A percentile compares a stretch with the other conserved stretches of the same genome.
phyloP scores from a whole-genome alignment of 2,113 vertebrate species.

The Ardeotis arabs region DNA sequence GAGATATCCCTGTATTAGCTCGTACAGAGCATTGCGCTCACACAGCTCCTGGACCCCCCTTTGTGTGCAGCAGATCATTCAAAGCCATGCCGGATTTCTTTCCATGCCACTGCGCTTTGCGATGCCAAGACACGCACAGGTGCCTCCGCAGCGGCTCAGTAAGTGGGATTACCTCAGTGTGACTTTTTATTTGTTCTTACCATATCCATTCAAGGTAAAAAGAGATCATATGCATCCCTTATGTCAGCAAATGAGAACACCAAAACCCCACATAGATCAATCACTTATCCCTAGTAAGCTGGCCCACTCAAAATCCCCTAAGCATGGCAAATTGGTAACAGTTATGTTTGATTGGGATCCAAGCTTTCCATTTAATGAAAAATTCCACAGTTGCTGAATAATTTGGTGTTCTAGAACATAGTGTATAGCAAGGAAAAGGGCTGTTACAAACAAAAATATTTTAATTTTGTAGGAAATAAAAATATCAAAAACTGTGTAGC shows the following conservation, averaged over 20 bases:
- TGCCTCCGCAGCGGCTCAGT: not conserved
- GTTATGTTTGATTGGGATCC: not conserved
- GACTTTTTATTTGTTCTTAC: not conserved
- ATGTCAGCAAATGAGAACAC: not conserved
- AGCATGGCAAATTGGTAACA: not conserved
- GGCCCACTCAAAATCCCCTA: not conserved
- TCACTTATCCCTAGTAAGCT: not conserved
- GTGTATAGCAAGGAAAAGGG: not conserved
- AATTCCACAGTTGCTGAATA: not conserved
- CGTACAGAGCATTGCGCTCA: fast-evolving
- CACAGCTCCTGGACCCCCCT: fast-evolving
- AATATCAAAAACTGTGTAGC: not conserved
- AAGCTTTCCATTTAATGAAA: not conserved
- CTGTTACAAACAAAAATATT: not conserved
- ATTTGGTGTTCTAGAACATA: not conserved
- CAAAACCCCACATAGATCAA: not conserved
- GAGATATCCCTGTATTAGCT: not conserved
- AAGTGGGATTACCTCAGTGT: not conserved
- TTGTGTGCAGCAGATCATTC: not conserved
- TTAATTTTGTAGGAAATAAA: not conserved
- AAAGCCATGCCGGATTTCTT: not conserved
- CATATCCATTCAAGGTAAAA: not conserved
- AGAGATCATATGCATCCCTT: not conserved
- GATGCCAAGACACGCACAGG: fast-evolving
- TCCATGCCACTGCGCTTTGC: fast-evolving